Percentiles rank a stretch among this genome's conserved stretches.
phyloP scores from a whole-genome alignment of 92 coral and sea anemone genomes.

The Parazoanthus darwini region DNA sequence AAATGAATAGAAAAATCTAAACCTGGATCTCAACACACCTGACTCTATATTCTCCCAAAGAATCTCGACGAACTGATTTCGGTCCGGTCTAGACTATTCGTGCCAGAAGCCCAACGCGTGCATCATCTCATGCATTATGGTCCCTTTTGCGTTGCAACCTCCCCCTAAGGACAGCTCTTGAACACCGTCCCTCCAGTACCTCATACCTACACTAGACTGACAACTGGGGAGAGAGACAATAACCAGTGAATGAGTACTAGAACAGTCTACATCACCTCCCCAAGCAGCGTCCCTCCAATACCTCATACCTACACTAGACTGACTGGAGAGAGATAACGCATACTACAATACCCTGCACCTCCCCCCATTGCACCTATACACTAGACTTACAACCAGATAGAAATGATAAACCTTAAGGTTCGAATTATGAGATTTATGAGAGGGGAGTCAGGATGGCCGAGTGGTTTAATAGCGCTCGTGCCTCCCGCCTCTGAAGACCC shows the following conservation, averaged over 20 bases:
- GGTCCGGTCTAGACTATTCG: slow-evolving; percentile 80
- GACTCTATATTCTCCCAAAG: slow-evolving; percentile 74
- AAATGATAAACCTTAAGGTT: too few relatives aligned
- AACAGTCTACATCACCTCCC: background rate
- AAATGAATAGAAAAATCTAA: background rate
- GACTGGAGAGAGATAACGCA: slow-evolving; percentile 36
- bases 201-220: slow-evolving; percentile 70
- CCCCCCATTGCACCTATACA: slow-evolving; percentile 52
- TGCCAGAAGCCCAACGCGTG: slow-evolving; percentile 88
- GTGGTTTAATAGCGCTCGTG: too few relatives aligned
- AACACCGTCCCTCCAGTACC: slow-evolving; percentile 63
- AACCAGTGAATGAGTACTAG: background rate
- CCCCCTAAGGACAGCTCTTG: slow-evolving; percentile 73
- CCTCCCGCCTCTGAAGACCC: too few relatives aligned
- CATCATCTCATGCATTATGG: slow-evolving; percentile 78
- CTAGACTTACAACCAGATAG: slow-evolving; percentile 67
- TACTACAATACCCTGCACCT: background rate
- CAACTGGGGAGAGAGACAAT: slow-evolving; percentile 48
- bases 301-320: slow-evolving; percentile 69
- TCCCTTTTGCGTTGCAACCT: slow-evolving; percentile 64
- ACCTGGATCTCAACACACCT: slow-evolving; percentile 31
- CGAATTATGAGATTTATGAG: background rate
- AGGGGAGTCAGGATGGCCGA: too few relatives aligned
- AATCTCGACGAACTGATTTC: slow-evolving; percentile 73
- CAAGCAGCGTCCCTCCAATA: slow-evolving; percentile 52